Percentiles rank a stretch among this genome's conserved stretches.
These are phyloP conservation scores for Acyrthosiphon pisum DNA, from an alignment of 1,140 invertebrate species.

Conservation along the genomic window DNA sequence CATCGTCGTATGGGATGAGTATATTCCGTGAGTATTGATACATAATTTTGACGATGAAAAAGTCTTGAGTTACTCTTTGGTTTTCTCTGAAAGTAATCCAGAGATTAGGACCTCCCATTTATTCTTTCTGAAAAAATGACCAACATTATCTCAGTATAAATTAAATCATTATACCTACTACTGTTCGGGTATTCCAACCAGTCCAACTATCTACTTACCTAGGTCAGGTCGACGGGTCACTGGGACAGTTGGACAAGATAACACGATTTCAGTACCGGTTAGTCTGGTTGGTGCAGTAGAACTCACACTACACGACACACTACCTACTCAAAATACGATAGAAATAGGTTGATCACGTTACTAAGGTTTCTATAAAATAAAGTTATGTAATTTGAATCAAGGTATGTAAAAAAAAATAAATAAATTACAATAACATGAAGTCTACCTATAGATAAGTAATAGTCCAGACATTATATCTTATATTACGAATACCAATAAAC, in stretches of 20 bases:
- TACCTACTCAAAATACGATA: background rate
- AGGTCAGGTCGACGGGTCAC: background rate
- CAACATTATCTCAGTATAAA: background rate
- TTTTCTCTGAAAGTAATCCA: background rate
- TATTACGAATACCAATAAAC: background rate
- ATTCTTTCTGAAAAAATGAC: background rate
- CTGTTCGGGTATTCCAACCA: background rate
- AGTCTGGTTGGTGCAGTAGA: background rate
- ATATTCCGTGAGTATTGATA: background rate
- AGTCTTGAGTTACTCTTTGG: background rate
- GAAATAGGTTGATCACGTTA: background rate
- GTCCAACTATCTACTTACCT: background rate
- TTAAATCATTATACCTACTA: background rate
- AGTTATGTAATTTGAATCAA: background rate
- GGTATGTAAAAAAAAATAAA: too few relatives aligned
- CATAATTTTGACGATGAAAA: background rate
- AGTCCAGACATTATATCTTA: background rate
- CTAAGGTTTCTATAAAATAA: background rate
- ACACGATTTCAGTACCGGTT: background rate
- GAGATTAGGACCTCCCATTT: background rate
- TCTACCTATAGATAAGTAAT: background rate
- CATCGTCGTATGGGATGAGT: background rate
- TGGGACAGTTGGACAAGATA: background rate
- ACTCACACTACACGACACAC: background rate
- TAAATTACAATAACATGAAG: background rate